These are phyloP conservation scores for Pelosia muscerda DNA, from an alignment of 2,888 invertebrate genomes.

Conservation along the genomic window DNA sequence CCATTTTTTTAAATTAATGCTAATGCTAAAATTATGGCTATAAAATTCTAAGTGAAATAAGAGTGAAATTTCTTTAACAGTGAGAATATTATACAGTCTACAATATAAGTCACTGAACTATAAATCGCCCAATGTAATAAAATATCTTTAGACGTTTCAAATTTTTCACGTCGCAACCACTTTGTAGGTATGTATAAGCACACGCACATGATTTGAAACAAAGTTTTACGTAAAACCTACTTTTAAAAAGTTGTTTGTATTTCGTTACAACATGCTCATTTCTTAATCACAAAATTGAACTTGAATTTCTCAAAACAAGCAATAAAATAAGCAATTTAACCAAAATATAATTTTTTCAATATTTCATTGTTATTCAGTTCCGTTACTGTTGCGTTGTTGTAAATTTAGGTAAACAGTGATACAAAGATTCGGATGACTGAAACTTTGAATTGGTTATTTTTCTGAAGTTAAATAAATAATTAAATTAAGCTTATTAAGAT, in stretches of 20 bases:
- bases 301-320: slow-evolving; percentile 6
- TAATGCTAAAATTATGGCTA: too few species aligned
- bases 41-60: too few species aligned
- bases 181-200: neutral
- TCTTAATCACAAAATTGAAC: neutral
- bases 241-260: neutral
- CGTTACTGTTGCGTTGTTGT: neutral
- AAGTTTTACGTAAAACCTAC: slow-evolving; percentile 4
- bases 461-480: too few species aligned
- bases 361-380: neutral
- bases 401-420: neutral
- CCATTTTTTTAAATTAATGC: too few species aligned
- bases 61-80: slow-evolving; percentile 1
- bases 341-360: neutral
- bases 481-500: too few species aligned
- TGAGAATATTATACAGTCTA: neutral
- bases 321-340: neutral
- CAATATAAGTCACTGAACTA: slow-evolving; percentile 1
- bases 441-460: too few species aligned
- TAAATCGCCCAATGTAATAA: neutral
- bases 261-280: neutral
- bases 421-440: too few species aligned
- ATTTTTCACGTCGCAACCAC: slow-evolving; percentile 1
- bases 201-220: slow-evolving; percentile 2
- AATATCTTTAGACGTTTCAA: neutral